These are phyloP conservation scores for Australoheros scitulus DNA, from an alignment of 2,113 vertebrate genomes.

Conservation along the genomic window DNA sequence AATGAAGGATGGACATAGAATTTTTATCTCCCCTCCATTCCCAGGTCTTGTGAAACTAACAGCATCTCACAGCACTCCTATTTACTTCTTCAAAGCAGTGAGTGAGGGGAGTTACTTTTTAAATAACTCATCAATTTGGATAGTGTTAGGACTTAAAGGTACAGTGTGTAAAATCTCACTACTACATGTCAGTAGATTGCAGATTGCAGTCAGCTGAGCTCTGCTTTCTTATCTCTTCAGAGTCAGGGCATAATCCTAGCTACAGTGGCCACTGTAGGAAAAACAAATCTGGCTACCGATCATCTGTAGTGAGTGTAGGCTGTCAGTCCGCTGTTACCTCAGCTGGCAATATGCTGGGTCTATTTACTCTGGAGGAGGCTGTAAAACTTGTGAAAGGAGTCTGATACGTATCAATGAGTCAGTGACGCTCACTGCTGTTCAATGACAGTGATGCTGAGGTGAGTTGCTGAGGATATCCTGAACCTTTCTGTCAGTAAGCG, in stretches of 20 bases:
- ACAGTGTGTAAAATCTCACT: not conserved
- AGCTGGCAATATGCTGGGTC: not conserved
- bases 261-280: not conserved
- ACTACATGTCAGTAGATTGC: not conserved
- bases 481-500: not conserved
- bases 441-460: not conserved
- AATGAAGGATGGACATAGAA: not conserved
- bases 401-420: not conserved
- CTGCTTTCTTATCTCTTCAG: not conserved
- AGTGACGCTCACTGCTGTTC: not conserved
- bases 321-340: not conserved
- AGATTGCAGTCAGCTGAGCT: not conserved
- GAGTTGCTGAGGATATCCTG: not conserved
- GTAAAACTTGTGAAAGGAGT: not conserved
- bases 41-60: not conserved
- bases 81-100: too few species aligned
- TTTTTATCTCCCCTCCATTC: not conserved
- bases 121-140: too few species aligned
- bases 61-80: too few species aligned
- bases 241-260: not conserved
- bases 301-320: not conserved
- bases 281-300: not conserved
- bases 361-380: not conserved
- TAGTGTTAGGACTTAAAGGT: too few species aligned
- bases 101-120: too few species aligned